Conservation (phyloP, 1,140 invertebrate genomes). For the Trichoplusia ni region DNA sequence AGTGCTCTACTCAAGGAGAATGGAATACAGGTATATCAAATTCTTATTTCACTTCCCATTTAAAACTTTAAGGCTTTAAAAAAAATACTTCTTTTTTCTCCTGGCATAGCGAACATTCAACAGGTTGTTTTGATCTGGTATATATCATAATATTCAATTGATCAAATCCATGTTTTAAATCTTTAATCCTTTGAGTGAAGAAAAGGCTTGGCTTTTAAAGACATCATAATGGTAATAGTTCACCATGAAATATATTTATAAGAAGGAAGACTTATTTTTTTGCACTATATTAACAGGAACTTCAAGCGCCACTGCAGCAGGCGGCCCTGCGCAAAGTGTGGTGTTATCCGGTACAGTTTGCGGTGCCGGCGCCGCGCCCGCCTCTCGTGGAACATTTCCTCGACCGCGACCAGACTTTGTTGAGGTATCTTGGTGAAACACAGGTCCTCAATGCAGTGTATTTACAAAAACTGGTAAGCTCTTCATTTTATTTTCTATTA, state of each 20-base stretch:
- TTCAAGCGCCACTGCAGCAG: constrained; percentile 85
- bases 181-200: no score
- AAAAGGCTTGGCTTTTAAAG: no score
- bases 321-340: constrained; percentile 92
- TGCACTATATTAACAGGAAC: constrained; percentile 79
- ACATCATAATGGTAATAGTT: no score
- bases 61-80: no score
- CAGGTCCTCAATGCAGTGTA: constrained; percentile 93
- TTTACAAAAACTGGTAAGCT: constrained; percentile 85
- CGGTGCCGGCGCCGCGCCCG: constrained; percentile 91
- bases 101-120: no score
- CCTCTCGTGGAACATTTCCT: constrained; percentile 94
- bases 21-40: constrained; percentile 84
- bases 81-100: no score
- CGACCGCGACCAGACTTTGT: constrained; percentile 91
- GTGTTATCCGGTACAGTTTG: constrained; percentile 97
- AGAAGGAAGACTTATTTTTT: background rate
- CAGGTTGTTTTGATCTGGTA: no score
- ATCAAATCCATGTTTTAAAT: no score
- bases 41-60: no score
- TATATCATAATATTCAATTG: no score
- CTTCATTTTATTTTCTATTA: constrained; percentile 7
- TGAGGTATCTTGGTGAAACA: constrained; percentile 94
- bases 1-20: constrained; percentile 92
- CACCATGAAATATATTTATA: no score